Percentiles rank a stretch among this genome's conserved stretches.
Conservation (phyloP, 2,797 vertebrate species). For the Syndactyla subalaris region DNA sequence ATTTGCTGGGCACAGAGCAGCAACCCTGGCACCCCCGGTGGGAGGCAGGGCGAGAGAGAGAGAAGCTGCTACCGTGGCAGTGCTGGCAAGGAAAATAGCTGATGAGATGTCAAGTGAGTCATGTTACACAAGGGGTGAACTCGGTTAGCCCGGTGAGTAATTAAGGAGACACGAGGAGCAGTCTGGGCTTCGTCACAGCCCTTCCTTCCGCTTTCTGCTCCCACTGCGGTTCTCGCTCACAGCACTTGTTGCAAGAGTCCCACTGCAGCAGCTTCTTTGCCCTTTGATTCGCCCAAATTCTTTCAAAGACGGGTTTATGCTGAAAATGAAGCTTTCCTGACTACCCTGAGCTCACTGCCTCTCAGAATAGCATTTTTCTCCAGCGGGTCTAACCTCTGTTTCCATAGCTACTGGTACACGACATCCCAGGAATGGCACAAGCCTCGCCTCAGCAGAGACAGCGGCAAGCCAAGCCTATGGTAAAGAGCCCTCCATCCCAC, state of each 20-base stretch:
- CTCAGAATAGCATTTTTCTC: conserved; percentile 35
- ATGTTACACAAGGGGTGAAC: conserved; percentile 51
- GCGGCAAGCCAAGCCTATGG: neutral
- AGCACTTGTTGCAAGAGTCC: neutral
- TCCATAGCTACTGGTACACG: conserved; percentile 71
- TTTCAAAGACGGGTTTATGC: neutral
- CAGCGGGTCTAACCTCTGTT: conserved; percentile 37
- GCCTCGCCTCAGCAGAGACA: neutral
- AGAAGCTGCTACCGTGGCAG: neutral
- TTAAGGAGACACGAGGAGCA: conserved; percentile 21
- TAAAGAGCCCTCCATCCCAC: neutral
- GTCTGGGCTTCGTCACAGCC: conserved; percentile 11
- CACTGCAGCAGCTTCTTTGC: neutral
- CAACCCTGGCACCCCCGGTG: neutral
- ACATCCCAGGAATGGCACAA: conserved; percentile 24
- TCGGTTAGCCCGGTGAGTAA: conserved; percentile 11
- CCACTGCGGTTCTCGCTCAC: neutral
- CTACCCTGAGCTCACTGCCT: neutral
- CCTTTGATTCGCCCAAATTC: neutral
- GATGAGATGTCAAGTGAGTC: neutral
- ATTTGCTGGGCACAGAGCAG: neutral
- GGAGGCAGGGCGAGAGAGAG: neutral
- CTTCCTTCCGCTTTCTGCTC: conserved; percentile 45
- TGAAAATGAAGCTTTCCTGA: neutral
- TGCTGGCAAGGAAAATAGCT: neutral